Evolutionary conservation across 2,888 invertebrate genomes (phyloP).

Genomic region (Corythucha ciliata): DNA sequence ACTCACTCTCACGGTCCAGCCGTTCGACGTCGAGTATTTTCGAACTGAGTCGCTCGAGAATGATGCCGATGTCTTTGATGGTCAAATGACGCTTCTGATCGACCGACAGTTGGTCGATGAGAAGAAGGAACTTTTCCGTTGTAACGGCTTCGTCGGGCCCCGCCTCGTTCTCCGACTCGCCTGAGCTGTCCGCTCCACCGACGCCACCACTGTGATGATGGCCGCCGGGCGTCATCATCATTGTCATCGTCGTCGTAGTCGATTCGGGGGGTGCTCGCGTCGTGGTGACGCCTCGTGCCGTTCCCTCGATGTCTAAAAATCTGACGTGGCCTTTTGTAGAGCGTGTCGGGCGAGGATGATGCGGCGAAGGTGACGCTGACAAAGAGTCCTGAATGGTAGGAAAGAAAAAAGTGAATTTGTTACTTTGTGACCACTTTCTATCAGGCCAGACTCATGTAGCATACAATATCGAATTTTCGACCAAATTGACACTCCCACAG

Average conservation of each 20-base stretch:
- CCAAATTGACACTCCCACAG: no score
- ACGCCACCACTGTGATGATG: no score
- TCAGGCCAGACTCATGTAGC: no score
- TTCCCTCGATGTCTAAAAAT: conserved; percentile 36
- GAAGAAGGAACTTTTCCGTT: conserved; percentile 82
- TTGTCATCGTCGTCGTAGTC: conserved; percentile 50
- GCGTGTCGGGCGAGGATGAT: conserved; percentile 39
- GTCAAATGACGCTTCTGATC: conserved; percentile 86
- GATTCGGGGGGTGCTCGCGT: conserved; percentile 33
- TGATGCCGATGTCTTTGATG: conserved; percentile 91
- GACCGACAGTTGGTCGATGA: conserved; percentile 85
- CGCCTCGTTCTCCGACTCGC: conserved; percentile 88
- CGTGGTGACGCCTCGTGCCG: no score
- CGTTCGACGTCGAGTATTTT: conserved; percentile 90
- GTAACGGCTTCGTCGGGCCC: conserved; percentile 84
- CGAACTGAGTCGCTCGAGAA: conserved; percentile 80
- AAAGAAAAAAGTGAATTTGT: no score
- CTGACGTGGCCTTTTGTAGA: conserved; percentile 51
- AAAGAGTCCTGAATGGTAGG: conserved; percentile 61
- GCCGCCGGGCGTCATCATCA: conserved; percentile 47
- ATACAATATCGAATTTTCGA: no score
- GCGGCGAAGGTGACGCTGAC: conserved; percentile 37
- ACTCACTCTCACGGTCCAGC: conserved; percentile 82
- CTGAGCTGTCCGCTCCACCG: conserved; percentile 45
- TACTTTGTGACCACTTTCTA: no score